Base-by-base conservation (phyloP, 2,113 vertebrate species). In the Oreocharis arfaki region DNA sequence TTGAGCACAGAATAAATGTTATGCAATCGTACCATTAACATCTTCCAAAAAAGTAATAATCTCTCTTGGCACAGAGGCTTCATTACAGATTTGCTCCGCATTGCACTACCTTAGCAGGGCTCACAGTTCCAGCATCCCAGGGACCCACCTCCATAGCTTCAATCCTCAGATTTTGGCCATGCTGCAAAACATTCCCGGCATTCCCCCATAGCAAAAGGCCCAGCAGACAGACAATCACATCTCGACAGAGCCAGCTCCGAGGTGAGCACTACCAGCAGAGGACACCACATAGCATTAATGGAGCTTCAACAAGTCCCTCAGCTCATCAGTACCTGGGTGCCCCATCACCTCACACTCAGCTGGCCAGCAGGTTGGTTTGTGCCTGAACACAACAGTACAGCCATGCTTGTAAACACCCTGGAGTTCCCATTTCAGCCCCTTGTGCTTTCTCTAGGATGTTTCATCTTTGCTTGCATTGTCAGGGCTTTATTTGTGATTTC, bases 11-110 rank as follows among this genome's bases (percentile, higher is more conserved):
- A 95, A 92, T 86, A 92, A 88, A 77, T 0, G 60, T 94, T 94
- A 96, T 33, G 73, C 81, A 96, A 96, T 83, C 78, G n/a, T 4
- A 84, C 73, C 68, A 64, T 86, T 92, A 96, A 90, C 76, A 75
- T 89, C 79, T 88, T 93, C 75, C 73, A 94, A 91, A 93, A 93
- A 95, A 86, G 81, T 28, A 83, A 87, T 42, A 57, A 79, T 64
- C 79, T 63, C 73, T 92, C 70, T 71, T 94, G 90, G 95, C 93
- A 85, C 2, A 13, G 53, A 87, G 71, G 85, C 68, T 93, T 89
- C 71, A 59, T 95, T 94, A 91, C 82, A 83, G 87, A 69, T 94
- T 93, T 87, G 78, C 90, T 96, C 84, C 0, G 0, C 60, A 52
- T 65, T 67, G 47, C 52, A 5, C 63, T 88, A 90, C 88, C 76